These are phyloP conservation scores for Scortum barcoo DNA, from an alignment of 2,113 vertebrate genomes.

Conservation along the genomic window DNA sequence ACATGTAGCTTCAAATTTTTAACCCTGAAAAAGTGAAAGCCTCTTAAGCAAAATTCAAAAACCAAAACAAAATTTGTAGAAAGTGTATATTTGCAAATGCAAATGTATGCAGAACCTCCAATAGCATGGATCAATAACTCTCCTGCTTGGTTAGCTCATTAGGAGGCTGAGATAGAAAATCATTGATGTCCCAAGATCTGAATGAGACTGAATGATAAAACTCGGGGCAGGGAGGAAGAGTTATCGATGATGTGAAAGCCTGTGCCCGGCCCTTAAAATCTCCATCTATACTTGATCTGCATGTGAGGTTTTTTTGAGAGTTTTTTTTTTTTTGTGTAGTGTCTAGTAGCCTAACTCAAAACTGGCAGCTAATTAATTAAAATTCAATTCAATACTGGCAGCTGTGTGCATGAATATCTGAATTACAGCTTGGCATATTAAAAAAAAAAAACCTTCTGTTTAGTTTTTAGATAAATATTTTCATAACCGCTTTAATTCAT, in stretches of 20 bases:
- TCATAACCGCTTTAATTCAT: constrained; percentile 68
- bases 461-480: constrained; percentile 70
- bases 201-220: constrained; percentile 27
- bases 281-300: neutral
- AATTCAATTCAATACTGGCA: neutral
- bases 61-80: neutral
- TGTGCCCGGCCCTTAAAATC: neutral
- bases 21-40: too few relatives aligned
- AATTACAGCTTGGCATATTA: neutral
- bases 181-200: constrained; percentile 27
- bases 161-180: constrained; percentile 8
- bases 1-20: too few relatives aligned
- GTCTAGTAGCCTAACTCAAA: neutral
- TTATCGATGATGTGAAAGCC: constrained; percentile 3
- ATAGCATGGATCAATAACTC: constrained; percentile 44
- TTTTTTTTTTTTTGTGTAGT: too few relatives aligned
- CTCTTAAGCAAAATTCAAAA: neutral
- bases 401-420: constrained; percentile 1
- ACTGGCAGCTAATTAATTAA: neutral
- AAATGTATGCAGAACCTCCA: constrained; percentile 29
- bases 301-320: neutral
- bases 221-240: constrained; percentile 8
- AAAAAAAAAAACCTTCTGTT: constrained; percentile 33
- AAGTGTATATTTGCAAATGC: constrained; percentile 2
- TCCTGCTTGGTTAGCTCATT: constrained; percentile 39